phyloP scores from a whole-genome alignment of 2,797 vertebrate genomes.

The Chanos chanos region DNA sequence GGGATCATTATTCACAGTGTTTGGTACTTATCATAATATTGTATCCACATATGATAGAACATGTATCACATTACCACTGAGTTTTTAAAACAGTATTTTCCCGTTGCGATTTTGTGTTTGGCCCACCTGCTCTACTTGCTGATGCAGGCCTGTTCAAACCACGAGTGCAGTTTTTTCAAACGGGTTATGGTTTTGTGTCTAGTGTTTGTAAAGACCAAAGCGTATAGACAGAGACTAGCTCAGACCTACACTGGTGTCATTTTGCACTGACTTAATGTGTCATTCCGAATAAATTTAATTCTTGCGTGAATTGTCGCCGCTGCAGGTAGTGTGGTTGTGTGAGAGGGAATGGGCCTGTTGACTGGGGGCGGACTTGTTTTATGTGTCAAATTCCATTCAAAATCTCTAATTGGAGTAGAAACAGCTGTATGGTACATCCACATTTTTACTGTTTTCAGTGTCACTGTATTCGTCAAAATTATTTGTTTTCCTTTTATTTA shows the following conservation, averaged over 20 bases:
- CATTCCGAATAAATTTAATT: neutral
- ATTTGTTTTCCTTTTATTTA: neutral
- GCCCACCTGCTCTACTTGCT: conserved; percentile 63
- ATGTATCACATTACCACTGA: too few species aligned
- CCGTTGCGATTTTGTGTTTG: conserved; percentile 63
- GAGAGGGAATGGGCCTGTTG: conserved; percentile 49
- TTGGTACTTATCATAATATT: too few species aligned
- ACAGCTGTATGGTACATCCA: neutral
- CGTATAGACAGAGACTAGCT: too few species aligned
- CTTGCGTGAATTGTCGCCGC: conserved; percentile 4
- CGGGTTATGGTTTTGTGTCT: conserved; percentile 21
- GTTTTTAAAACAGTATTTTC: too few species aligned
- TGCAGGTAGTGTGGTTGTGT: conserved; percentile 51
- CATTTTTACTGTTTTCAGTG: neutral
- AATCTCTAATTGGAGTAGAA: conserved; percentile 9
- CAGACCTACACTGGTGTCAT: too few species aligned
- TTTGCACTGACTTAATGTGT: neutral
- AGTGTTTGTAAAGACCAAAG: neutral
- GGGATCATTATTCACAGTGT: too few species aligned
- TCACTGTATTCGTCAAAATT: too few species aligned
- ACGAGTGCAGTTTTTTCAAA: conserved; percentile 41
- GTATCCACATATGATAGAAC: too few species aligned
- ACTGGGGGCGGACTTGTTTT: conserved; percentile 40
- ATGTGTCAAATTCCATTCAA: conserved; percentile 31
- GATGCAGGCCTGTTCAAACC: conserved; percentile 58